A percentile compares a stretch with the other conserved stretches of the same genome.
Evolutionary conservation across 1,140 invertebrate genomes (phyloP).

Genomic region (Chrysomallon squamiferum): DNA sequence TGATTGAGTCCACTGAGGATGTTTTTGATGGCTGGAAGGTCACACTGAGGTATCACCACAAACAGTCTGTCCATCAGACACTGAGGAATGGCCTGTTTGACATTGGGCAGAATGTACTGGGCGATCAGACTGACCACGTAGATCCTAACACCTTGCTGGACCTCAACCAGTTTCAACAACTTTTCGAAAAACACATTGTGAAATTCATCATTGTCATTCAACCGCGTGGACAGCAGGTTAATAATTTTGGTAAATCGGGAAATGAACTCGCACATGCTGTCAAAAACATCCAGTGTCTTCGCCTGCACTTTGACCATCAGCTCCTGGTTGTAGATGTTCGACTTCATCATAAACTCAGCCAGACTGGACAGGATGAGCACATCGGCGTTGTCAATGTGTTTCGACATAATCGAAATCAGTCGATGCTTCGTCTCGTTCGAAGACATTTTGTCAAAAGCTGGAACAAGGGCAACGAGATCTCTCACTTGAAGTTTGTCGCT

Average conservation of each 20-base stretch:
- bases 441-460: conserved; percentile 3
- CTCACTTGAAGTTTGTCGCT: background rate
- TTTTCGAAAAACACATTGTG: conserved; percentile 10
- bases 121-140: conserved; percentile 13
- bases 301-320: conserved; percentile 1
- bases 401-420: background rate
- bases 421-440: background rate
- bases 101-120: conserved; percentile 16
- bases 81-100: conserved; percentile 8
- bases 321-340: conserved; percentile 13
- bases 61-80: conserved; percentile 13
- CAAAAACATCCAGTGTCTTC: conserved; percentile 8
- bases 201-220: conserved; percentile 7
- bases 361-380: conserved; percentile 15
- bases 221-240: conserved; percentile 14
- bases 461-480: conserved; percentile 10
- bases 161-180: conserved; percentile 10
- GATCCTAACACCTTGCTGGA: conserved; percentile 12
- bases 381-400: conserved; percentile 13
- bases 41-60: conserved; percentile 16
- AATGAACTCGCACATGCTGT: conserved; percentile 8
- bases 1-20: conserved; percentile 21
- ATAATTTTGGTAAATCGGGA: conserved; percentile 15
- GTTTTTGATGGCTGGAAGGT: conserved; percentile 6
- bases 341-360: conserved; percentile 8